Percentiles rank a stretch among this genome's conserved stretches.
Conservation (phyloP, 2,888 invertebrate species). For the Dolichopus griseipennis region DNA sequence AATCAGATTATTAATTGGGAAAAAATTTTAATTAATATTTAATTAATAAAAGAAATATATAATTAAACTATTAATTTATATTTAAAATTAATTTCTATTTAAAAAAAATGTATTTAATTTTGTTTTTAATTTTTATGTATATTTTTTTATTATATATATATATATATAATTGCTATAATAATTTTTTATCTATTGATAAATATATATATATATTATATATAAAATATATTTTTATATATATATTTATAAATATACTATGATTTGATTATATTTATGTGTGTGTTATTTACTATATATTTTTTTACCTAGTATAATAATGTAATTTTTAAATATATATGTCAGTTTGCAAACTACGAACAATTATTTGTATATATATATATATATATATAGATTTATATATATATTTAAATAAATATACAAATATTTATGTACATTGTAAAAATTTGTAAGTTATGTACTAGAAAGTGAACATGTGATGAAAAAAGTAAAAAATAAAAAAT, state of each 20-base stretch:
- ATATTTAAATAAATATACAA: background rate
- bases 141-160: too few relatives aligned
- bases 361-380: background rate
- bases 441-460: background rate
- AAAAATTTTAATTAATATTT: too few relatives aligned
- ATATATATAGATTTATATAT: background rate
- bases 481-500: background rate
- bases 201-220: background rate
- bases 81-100: too few relatives aligned
- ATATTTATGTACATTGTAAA: background rate
- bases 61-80: too few relatives aligned
- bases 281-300: background rate
- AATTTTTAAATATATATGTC: constrained; percentile 3
- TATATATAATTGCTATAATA: too few relatives aligned
- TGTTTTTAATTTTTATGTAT: too few relatives aligned
- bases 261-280: background rate
- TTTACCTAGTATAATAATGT: background rate
- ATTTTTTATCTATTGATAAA: too few relatives aligned
- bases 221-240: background rate
- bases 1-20: too few relatives aligned
- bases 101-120: too few relatives aligned
- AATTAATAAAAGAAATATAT: too few relatives aligned
- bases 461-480: constrained; percentile 3
- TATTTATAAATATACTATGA: background rate
- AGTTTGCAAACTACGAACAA: background rate